These are phyloP conservation scores for Toxotes lorentzi DNA, from an alignment of 2,797 vertebrate species.

Conservation along the genomic window DNA sequence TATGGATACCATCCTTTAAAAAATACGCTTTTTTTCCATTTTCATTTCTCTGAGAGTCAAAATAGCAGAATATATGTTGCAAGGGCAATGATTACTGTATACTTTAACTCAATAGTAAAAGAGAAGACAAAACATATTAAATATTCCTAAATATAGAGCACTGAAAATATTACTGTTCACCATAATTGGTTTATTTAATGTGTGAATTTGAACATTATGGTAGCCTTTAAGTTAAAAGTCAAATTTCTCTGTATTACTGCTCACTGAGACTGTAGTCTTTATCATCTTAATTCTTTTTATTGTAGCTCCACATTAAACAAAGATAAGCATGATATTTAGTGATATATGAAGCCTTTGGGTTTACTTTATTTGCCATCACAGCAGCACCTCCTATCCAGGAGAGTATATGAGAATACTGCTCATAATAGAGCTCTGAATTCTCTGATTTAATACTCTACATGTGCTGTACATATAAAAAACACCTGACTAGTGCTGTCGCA, in stretches of 20 bases:
- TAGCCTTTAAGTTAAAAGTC: neutral
- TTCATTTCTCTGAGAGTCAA: neutral
- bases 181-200: neutral
- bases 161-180: neutral
- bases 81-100: neutral
- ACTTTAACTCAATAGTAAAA: neutral
- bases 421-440: neutral
- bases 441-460: neutral
- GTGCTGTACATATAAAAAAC: neutral
- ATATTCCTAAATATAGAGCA: neutral
- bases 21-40: neutral
- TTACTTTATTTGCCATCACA: neutral
- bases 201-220: neutral
- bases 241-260: neutral
- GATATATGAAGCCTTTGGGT: neutral
- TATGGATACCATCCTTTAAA: conserved; percentile 13
- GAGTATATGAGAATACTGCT: neutral
- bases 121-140: neutral
- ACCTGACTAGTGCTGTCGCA: neutral
- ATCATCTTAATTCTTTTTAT: neutral
- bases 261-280: neutral
- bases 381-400: neutral
- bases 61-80: neutral
- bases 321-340: neutral
- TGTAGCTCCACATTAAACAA: neutral